phyloP scores from a whole-genome alignment of 2,113 vertebrate genomes.

The Poeciliopsis prolifica region DNA sequence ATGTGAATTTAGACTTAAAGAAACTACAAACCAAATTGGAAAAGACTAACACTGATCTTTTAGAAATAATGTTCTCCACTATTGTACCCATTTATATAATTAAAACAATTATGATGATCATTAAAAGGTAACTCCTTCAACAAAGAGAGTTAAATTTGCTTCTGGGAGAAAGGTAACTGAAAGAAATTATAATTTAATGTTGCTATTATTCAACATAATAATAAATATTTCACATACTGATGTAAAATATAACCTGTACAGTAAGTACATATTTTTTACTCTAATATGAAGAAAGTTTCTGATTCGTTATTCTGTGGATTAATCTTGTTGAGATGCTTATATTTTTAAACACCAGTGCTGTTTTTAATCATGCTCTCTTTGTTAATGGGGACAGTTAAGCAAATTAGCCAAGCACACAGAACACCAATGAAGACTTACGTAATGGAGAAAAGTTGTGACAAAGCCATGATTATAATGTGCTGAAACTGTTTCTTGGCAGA shows the following conservation, averaged over 20 bases:
- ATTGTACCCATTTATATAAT: slow-evolving; percentile 5
- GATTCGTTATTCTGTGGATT: neutral
- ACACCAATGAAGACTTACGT: neutral
- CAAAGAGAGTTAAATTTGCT: neutral
- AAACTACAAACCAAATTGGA: too few relatives aligned
- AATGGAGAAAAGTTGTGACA: slow-evolving; percentile 8
- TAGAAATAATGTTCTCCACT: too few relatives aligned
- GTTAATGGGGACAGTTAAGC: neutral
- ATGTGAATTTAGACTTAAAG: too few relatives aligned
- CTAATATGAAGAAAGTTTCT: neutral
- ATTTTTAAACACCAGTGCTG: neutral
- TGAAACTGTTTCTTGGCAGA: slow-evolving; percentile 33
- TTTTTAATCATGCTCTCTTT: neutral
- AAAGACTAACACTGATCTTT: too few relatives aligned
- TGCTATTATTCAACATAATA: neutral
- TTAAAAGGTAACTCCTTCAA: neutral
- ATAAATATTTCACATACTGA: neutral
- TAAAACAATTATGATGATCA: neutral
- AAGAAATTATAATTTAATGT: neutral
- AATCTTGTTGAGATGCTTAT: neutral
- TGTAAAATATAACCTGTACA: neutral
- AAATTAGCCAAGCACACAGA: neutral
- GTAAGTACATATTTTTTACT: neutral
- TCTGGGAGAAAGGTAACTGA: neutral
- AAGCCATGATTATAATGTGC: slow-evolving; percentile 18